Base-by-base conservation (phyloP, 2,888 invertebrate genomes). In the Drosophila setosimentum region DNA sequence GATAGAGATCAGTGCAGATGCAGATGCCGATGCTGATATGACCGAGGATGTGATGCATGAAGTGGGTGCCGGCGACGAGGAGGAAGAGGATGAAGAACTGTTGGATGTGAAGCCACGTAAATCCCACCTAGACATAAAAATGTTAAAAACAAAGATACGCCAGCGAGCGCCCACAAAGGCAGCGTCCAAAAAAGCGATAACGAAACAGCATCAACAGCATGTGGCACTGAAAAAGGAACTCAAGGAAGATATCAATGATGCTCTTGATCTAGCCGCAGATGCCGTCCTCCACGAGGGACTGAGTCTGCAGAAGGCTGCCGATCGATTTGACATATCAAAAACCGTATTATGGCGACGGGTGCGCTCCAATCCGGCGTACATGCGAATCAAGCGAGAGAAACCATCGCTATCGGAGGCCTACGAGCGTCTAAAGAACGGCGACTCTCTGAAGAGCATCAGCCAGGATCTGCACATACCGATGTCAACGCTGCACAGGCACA, bases 321-420 rank as follows among this genome's bases (percentile, higher is more conserved):
- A 91, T 64, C 92, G 92, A 11, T 93, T 78, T 66, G 91, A 92
- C 49, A 91, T 93, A 33, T 93, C 93, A 0, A 93, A 93, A 77
- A 93, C 93, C 0, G 93, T 93, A 0, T 79, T 93, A 1, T 93
- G 93, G 93, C 90, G 93, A 13, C 87, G 93, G 3, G 92, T 93
- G 1, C 92, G 92, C 40, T 92, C 91, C 16, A 91, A 92, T 79
- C 92, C 93, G 2, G 85, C 90, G 1, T 93, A 93, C 65, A 91
- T 91, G 91, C 89, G 92, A 55, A 91, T 90, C 0, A 83, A 92
- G 8, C 89, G 92, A 0, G 93, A 93, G 50, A 91, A 93, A 63
- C 93, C 93, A 0, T 76, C 92, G 0, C 85, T 93, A 27, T 76
- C 91, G 2, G 84, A 91, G 24, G 93, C 93, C 0, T 92, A 92